Evolutionary conservation across 92 coral and sea anemone genomes (phyloP), one percentile per base, ranked within the genome.

Genomic region (Siderastrea siderea): DNA sequence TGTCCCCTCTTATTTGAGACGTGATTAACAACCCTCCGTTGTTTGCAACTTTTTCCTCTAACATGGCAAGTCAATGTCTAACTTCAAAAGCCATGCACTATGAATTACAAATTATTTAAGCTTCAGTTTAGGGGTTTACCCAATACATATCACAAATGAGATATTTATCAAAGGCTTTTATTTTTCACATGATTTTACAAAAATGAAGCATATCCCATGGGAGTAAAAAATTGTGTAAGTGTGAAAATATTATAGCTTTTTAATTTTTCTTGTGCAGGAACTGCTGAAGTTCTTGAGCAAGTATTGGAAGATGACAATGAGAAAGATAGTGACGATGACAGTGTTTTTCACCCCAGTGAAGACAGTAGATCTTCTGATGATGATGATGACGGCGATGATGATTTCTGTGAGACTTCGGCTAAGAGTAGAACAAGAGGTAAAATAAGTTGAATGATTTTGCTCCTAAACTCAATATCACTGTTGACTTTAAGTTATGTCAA

Each of bases 221-320:
- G 12, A 14, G 12, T 9, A 53, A 53, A 9, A 61, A 17, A 13
- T 13, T 61, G 14, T 59, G 3, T 15, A 59, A 59, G 64, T 12
- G 3, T 59, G 7, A 7, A 13, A 59, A 2, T 61, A 14, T 61
- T 5, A 14, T 13, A 2, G 49, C 11, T 17, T 53, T 58, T 46
- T 7, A 38, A 7, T 6, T 26, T 77, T n/a, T 64, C 49, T 12
- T 7, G 3, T 78, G n/a, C 47, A 95, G 98, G 78, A 16, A 76
- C 90, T 66, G 89, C 73, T 26, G 96, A 93, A 74, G 98, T 95
- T 10, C 82, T 93, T 11, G 96, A 91, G 45, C 73, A 84, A 47
- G 82, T 95, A 8, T 79, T 68, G 46, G 86, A 93, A 57, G 87
- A 65, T 78, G 88, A 89, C 14, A 86, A 89, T 68, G 88, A 77